A percentile compares a stretch with the other conserved stretches of the same genome.
These are phyloP conservation scores for Aplocera efformata DNA, from an alignment of 2,888 invertebrate genomes.

Conservation along the genomic window DNA sequence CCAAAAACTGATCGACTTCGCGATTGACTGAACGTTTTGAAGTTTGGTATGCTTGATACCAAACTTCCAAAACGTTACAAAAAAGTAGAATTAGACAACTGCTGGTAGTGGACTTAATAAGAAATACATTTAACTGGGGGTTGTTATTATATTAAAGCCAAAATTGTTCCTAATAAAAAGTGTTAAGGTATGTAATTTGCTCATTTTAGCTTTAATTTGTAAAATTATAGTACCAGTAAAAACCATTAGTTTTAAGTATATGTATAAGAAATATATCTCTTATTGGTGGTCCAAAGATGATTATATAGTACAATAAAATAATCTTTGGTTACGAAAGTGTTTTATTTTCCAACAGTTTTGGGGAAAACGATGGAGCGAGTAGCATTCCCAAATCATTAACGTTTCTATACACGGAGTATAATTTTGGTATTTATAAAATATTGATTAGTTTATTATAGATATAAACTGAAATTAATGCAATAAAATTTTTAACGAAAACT, in stretches of 20 bases:
- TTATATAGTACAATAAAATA: slow-evolving; percentile 7
- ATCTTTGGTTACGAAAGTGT: not conserved
- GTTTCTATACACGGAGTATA: not conserved
- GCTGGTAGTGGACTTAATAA: no score
- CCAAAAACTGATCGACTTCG: no score
- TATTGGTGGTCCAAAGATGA: no score
- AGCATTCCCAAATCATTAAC: not conserved
- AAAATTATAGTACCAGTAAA: slow-evolving; percentile 16
- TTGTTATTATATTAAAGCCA: slow-evolving; percentile 50
- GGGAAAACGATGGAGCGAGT: not conserved
- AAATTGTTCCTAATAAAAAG: slow-evolving; percentile 63
- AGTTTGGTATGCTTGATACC: no score
- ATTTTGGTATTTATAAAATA: no score
- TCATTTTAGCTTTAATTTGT: slow-evolving; percentile 50
- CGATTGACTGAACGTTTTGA: no score
- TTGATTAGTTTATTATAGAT: no score
- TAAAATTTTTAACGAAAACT: no score
- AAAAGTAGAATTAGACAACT: no score
- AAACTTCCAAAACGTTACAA: no score
- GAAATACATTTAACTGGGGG: slow-evolving; percentile 25
- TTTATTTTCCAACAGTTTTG: slow-evolving; percentile 4
- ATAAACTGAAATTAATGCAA: no score
- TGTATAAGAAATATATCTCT: no score
- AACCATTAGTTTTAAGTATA: not conserved
- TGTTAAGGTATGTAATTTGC: slow-evolving; percentile 44